A percentile compares a stretch with the other conserved stretches of the same genome.
Conservation (phyloP, 1,140 invertebrate species). For the Drosophila teissieri region DNA sequence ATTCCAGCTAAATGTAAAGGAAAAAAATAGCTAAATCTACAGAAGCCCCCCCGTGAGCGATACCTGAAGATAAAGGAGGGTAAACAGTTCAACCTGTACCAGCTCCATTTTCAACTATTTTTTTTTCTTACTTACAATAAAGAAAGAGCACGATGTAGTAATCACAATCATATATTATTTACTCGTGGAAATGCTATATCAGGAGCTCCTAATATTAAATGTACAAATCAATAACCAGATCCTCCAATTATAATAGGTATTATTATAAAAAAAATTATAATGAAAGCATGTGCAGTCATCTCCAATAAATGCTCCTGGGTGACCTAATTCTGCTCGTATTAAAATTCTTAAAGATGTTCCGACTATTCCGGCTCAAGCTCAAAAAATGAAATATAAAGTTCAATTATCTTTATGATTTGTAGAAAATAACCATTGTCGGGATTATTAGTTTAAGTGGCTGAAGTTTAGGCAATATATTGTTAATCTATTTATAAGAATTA, state of each 20-base stretch:
- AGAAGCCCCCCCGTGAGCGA: neutral
- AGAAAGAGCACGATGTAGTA: constrained; percentile 87
- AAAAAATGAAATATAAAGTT: too few relatives aligned
- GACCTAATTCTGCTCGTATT: constrained; percentile 89
- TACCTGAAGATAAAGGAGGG: neutral
- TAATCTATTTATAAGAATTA: too few relatives aligned
- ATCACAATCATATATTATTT: constrained; percentile 92
- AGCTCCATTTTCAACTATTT: constrained; percentile 87
- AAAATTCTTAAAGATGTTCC: constrained; percentile 88
- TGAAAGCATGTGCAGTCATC: constrained; percentile 90
- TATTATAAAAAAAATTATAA: constrained; percentile 92
- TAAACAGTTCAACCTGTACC: neutral
- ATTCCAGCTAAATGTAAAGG: constrained; percentile 88
- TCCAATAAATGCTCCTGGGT: constrained; percentile 86
- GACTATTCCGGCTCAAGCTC: constrained; percentile 88
- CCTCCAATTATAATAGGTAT: constrained; percentile 92
- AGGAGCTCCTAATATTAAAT: constrained; percentile 88
- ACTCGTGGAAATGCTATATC: constrained; percentile 92
- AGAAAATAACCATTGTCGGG: too few relatives aligned
- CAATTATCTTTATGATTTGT: too few relatives aligned
- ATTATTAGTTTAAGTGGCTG: too few relatives aligned
- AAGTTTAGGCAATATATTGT: too few relatives aligned
- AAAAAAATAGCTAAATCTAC: constrained; percentile 89
- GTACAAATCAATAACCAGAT: constrained; percentile 91
- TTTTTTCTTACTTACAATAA: constrained; percentile 86